Evolutionary conservation across 2,888 invertebrate genomes (phyloP), one percentile per base, ranked within the genome.

Genomic region (Lasioglossum villosulum): DNA sequence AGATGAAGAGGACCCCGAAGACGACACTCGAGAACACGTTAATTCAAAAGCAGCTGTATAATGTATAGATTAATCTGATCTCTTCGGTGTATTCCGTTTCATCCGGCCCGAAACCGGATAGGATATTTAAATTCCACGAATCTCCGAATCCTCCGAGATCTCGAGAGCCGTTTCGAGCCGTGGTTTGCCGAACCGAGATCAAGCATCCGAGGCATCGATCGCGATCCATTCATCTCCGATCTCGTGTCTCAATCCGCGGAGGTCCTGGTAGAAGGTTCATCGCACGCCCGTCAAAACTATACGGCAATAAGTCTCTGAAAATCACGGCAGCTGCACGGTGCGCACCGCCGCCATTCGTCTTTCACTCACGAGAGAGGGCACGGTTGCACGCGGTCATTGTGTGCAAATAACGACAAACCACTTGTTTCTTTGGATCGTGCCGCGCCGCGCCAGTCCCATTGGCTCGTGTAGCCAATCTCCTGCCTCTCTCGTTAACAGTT

Each of bases 321-420:
- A 86, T 85, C 86, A 52, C 70, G 45, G 77, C 63, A 39, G 59
- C 74, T 78, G 83, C 73, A 42, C 48, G 39, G 77, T 48, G 76
- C n/a, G 59, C 19, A 6, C 39, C 48, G 56, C 63, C 37, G 86
- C 86, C 86, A 80, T 87, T 80, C 87, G 83, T 86, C 86, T 87
- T 86, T 86, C 86, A 77, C 79, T 86, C 82, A 78, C 79, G 70
- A 52, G 68, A 68, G 72, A 73, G 34, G 39, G 56, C 63, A 80
- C 82, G 71, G 73, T 68, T 75, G 75, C 75, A 27, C 42, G 75
- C 30, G 71, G 56, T 87, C 87, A 87, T 87, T 87, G 87, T 87
- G 87, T 87, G 87, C 87, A 87, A 87, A 87, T 87, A 87, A 87
- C 84, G 84, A 87, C 87, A 87, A 87, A 87, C 87, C 87, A 87